A percentile compares a stretch with the other conserved stretches of the same genome.
Evolutionary conservation across 2,888 invertebrate species (phyloP).

Genomic region (Halictus ligatus): DNA sequence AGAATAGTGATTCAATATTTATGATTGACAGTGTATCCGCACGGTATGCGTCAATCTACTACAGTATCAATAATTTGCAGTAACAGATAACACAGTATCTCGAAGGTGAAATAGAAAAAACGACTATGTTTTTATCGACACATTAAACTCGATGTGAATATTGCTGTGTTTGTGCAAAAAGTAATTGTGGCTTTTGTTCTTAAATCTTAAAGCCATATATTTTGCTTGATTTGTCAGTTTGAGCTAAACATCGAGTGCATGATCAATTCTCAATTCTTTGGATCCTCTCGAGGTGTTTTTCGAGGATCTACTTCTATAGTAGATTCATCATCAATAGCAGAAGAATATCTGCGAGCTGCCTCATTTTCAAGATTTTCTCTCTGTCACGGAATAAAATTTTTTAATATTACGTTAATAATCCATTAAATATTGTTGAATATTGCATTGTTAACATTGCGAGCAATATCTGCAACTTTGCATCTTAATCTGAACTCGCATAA

Average conservation of each 20-base stretch:
- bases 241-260: too few relatives aligned
- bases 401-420: not conserved
- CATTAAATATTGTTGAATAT: not conserved
- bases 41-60: not conserved
- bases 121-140: not conserved
- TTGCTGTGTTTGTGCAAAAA: too few relatives aligned
- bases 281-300: too few relatives aligned
- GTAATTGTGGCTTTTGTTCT: too few relatives aligned
- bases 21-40: not conserved
- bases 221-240: too few relatives aligned
- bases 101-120: not conserved
- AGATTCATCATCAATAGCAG: not conserved
- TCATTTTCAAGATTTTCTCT: not conserved
- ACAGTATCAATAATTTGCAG: not conserved
- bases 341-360: not conserved
- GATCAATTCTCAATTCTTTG: too few relatives aligned
- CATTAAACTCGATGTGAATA: too few relatives aligned
- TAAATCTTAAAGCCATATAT: too few relatives aligned
- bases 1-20: not conserved
- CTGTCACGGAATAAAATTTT: too few relatives aligned
- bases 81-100: not conserved
- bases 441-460: not conserved
- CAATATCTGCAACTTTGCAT: not conserved
- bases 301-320: not conserved
- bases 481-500: not conserved